Conservation (phyloP, 2,113 vertebrate species). For the Takifugu bimaculatus region DNA sequence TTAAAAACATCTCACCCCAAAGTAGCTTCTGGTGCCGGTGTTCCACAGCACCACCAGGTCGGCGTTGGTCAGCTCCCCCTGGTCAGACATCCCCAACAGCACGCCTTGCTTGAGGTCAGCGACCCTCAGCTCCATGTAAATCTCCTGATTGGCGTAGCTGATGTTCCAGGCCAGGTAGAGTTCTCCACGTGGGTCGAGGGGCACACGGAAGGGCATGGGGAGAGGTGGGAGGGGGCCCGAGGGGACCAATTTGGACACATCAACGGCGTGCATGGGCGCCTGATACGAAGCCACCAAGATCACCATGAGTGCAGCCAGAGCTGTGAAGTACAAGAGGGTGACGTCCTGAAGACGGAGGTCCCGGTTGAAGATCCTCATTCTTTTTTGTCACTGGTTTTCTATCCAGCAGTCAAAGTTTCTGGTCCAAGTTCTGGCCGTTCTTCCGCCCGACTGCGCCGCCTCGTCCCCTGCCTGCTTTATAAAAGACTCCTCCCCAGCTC, state of each 20-base stretch:
- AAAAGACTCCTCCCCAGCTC: conserved; percentile 58
- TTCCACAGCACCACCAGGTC: conserved; percentile 90
- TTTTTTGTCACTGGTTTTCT: conserved; percentile 1
- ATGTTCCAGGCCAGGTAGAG: conserved; percentile 90
- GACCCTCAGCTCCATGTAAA: conserved; percentile 80
- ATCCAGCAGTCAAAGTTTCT: not conserved
- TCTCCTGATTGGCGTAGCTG: conserved; percentile 76
- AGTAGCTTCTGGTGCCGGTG: conserved; percentile 77
- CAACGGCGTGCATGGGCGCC: conserved; percentile 18
- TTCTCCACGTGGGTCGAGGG: conserved; percentile 80
- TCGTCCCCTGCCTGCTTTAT: conserved; percentile 43
- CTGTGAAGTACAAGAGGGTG: conserved; percentile 86
- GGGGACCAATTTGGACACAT: conserved; percentile 26
- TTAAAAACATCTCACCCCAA: conserved; percentile 78
- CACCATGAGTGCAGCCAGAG: conserved; percentile 81
- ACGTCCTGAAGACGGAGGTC: conserved; percentile 76
- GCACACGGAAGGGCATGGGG: conserved; percentile 80
- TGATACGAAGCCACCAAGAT: conserved; percentile 88
- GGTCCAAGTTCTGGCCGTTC: not conserved
- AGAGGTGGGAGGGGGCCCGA: conserved; percentile 34
- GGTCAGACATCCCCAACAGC: conserved; percentile 90
- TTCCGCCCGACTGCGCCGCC: conserved; percentile 24
- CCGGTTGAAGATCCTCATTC: conserved; percentile 68
- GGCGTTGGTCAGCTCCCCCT: conserved; percentile 81
- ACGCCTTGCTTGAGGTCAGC: conserved; percentile 74